These are phyloP conservation scores for Abrostola tripartita DNA, from an alignment of 2,888 invertebrate species.

Conservation along the genomic window DNA sequence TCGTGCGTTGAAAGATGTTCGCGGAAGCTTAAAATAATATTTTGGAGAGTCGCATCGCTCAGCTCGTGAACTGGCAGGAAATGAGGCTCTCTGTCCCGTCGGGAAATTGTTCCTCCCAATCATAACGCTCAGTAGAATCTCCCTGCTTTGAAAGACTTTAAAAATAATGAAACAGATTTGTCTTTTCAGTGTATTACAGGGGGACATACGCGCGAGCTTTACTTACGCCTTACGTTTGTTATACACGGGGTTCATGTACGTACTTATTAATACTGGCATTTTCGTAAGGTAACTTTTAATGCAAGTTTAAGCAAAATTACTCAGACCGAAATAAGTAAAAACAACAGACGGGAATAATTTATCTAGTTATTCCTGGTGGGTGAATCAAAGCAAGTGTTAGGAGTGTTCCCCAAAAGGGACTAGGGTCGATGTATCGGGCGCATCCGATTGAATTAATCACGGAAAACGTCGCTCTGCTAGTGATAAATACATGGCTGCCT, in stretches of 20 bases:
- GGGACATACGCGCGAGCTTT: conserved; percentile 62
- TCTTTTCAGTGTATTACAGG: conserved; percentile 75
- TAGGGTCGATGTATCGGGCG: conserved; percentile 72
- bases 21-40: conserved; percentile 85
- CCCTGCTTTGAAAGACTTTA: conserved; percentile 79
- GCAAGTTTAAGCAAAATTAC: background rate
- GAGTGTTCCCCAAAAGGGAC: conserved; percentile 72
- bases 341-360: conserved; percentile 43
- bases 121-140: conserved; percentile 83
- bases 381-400: conserved; percentile 72
- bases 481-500: conserved; percentile 59
- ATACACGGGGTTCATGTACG: conserved; percentile 42
- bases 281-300: too few relatives aligned
- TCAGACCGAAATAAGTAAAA: conserved; percentile 36
- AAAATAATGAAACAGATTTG: conserved; percentile 80
- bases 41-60: conserved; percentile 76
- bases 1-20: conserved; percentile 81
- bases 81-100: conserved; percentile 84
- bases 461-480: conserved; percentile 69
- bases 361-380: conserved; percentile 56
- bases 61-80: conserved; percentile 80
- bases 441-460: conserved; percentile 85
- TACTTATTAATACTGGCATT: conserved; percentile 18
- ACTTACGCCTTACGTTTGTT: conserved; percentile 58
- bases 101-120: conserved; percentile 86